Evolutionary conservation across 2,113 vertebrate species (phyloP).

Genomic region (Pygathrix nemaeus): DNA sequence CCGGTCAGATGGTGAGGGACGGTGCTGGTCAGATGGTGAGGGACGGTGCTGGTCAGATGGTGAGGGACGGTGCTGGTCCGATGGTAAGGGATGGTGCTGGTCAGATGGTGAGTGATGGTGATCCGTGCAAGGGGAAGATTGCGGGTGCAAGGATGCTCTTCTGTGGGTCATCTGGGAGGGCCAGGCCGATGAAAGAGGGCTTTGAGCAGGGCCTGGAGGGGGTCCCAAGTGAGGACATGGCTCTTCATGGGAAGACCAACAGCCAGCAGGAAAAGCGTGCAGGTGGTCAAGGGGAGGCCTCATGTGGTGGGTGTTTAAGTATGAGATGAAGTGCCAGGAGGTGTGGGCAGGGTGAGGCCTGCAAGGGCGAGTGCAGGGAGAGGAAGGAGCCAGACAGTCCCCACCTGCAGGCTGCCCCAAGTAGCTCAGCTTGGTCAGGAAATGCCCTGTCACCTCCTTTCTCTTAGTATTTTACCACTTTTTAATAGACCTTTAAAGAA

Average conservation of each 20-base stretch:
- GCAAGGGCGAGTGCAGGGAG: background rate
- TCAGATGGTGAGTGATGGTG: background rate
- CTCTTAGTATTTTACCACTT: background rate
- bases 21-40: no score
- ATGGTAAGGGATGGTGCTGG: no score
- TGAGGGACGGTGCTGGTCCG: no score
- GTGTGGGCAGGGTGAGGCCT: background rate
- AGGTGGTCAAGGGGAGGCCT: background rate
- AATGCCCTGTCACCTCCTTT: background rate
- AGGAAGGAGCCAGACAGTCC: background rate
- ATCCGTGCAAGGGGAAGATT: rapidly evolving
- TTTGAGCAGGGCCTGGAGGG: background rate
- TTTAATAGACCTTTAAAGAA: background rate
- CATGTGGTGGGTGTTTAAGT: rapidly evolving
- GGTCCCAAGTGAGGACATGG: rapidly evolving
- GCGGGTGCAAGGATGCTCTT: no score
- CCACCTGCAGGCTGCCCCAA: no score
- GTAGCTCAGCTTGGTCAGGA: background rate
- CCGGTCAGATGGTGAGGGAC: no score
- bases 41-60: no score
- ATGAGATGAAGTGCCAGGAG: background rate
- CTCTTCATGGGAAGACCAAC: background rate
- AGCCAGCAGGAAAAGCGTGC: background rate
- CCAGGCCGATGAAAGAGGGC: no score
- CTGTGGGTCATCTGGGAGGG: background rate